phyloP scores from a whole-genome alignment of 2,888 invertebrate species.

The Drosophila phalerata region DNA sequence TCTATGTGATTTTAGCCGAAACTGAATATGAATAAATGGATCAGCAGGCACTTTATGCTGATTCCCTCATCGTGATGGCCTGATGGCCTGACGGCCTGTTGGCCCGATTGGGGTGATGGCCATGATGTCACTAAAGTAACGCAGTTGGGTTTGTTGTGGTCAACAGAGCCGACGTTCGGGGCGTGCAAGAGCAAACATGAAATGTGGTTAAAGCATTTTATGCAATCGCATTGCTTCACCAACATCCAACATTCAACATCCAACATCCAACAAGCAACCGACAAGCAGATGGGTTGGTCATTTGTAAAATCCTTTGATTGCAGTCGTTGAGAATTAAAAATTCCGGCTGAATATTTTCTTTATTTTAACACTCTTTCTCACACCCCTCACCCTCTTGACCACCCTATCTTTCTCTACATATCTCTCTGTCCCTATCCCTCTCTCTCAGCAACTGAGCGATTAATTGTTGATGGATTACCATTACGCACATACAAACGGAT shows the following conservation, averaged over 20 bases:
- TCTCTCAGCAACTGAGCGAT: conserved; percentile 37
- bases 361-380: conserved; percentile 50
- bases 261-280: conserved; percentile 42
- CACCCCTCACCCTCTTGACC: neutral
- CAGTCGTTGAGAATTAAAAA: conserved; percentile 69
- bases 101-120: conserved; percentile 42
- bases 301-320: conserved; percentile 72
- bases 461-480: conserved; percentile 60
- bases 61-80: conserved; percentile 9
- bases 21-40: conserved; percentile 40
- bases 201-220: conserved; percentile 72
- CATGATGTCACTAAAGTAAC: conserved; percentile 58
- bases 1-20: conserved; percentile 52
- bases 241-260: conserved; percentile 22
- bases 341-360: conserved; percentile 65
- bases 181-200: conserved; percentile 64
- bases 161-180: conserved; percentile 38
- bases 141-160: conserved; percentile 54
- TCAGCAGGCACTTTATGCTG: conserved; percentile 39
- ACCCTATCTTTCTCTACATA: neutral
- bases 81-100: neutral
- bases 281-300: conserved; percentile 62
- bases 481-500: conserved; percentile 34
- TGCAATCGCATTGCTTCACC: conserved; percentile 61
- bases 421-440: neutral